Percentiles rank a stretch among this genome's conserved stretches.
Evolutionary conservation across 2,797 vertebrate genomes (phyloP).

Genomic region (Gephyroberyx darwinii): DNA sequence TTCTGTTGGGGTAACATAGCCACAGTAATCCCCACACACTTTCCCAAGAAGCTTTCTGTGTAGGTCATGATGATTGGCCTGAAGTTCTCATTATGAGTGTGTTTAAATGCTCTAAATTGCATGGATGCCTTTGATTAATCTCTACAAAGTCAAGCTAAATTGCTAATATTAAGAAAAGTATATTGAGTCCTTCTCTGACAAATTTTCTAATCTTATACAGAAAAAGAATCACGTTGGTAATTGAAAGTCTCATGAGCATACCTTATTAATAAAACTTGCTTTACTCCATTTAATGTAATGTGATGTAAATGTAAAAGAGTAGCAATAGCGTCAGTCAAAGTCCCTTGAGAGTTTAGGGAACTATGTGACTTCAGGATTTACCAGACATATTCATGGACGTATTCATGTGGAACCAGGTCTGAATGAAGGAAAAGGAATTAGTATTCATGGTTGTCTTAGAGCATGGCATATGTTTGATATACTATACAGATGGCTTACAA

Average conservation of each 20-base stretch:
- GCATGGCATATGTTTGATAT: conserved; percentile 21
- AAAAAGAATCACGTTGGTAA: conserved; percentile 55
- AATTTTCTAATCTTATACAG: conserved; percentile 46
- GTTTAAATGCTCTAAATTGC: conserved; percentile 73
- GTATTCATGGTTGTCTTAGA: conserved; percentile 17
- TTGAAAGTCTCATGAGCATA: conserved; percentile 53
- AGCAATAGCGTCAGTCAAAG: conserved; percentile 23
- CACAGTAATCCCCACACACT: conserved; percentile 73
- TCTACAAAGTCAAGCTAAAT: conserved; percentile 72
- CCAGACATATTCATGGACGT: conserved; percentile 31
- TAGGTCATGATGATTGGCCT: conserved; percentile 78
- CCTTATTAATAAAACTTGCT: conserved; percentile 44
- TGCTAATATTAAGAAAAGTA: conserved; percentile 49
- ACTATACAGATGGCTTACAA: conserved; percentile 33
- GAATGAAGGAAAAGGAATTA: conserved; percentile 37
- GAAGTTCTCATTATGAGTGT: conserved; percentile 65
- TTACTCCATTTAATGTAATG: conserved; percentile 28
- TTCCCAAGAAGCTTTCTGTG: conserved; percentile 62
- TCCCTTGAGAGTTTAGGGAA: conserved; percentile 44
- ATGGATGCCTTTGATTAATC: conserved; percentile 76
- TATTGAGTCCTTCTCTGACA: conserved; percentile 20
- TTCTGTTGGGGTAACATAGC: conserved; percentile 68
- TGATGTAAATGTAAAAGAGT: conserved; percentile 43
- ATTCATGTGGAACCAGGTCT: conserved; percentile 46
- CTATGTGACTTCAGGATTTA: conserved; percentile 36